Percentiles rank a stretch among this genome's conserved stretches.
These are phyloP conservation scores for Meteorus sp. DNA, from an alignment of 1,140 invertebrate genomes.

Conservation along the genomic window DNA sequence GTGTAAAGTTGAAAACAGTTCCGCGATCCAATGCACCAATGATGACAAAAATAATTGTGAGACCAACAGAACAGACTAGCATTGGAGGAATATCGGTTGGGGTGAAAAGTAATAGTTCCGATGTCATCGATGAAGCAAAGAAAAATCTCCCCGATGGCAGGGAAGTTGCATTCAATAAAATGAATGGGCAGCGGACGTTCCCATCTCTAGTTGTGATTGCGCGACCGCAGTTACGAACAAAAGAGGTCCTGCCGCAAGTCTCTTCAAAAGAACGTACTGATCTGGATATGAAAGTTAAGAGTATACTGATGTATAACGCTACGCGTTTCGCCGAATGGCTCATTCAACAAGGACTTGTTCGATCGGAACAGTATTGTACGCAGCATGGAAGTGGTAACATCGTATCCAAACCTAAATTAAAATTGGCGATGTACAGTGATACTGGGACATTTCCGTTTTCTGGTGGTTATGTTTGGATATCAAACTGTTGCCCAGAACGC, in stretches of 20 bases:
- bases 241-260: conserved; percentile 58
- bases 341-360: conserved; percentile 78
- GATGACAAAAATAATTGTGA: conserved; percentile 22
- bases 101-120: conserved; percentile 53
- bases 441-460: conserved; percentile 81
- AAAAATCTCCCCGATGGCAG: conserved; percentile 66
- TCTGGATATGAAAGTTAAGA: conserved; percentile 72
- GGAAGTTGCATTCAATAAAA: conserved; percentile 75
- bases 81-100: conserved; percentile 68
- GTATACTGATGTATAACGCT: conserved; percentile 74
- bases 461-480: conserved; percentile 88
- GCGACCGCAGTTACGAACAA: conserved; percentile 71
- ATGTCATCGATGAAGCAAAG: conserved; percentile 52
- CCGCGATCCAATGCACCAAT: conserved; percentile 21
- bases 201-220: conserved; percentile 81
- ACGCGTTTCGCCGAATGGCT: conserved; percentile 87
- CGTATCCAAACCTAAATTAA: conserved; percentile 64
- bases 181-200: conserved; percentile 79
- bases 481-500: conserved; percentile 77
- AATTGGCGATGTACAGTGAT: conserved; percentile 82
- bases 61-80: conserved; percentile 69
- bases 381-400: conserved; percentile 58
- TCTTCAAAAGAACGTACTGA: conserved; percentile 55
- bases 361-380: conserved; percentile 75
- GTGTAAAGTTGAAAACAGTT: conserved; percentile 30